Evolutionary conservation across 2,888 invertebrate genomes (phyloP).

Genomic region (Troides oblongomaculatus): DNA sequence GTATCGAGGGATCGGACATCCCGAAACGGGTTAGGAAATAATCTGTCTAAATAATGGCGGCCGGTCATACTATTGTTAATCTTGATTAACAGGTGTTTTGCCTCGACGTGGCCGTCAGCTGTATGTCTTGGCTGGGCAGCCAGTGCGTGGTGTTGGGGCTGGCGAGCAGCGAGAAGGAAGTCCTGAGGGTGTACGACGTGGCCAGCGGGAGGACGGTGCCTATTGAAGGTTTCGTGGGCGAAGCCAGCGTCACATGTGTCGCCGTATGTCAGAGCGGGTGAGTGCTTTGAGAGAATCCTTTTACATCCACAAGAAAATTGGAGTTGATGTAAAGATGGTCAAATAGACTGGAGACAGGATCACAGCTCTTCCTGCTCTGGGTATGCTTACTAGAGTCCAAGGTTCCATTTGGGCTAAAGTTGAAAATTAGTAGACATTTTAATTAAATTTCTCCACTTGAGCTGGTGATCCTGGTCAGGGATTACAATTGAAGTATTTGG

Average conservation of each 20-base stretch:
- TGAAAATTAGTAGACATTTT: too few species aligned
- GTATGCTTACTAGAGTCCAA: too few species aligned
- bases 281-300: conserved; percentile 30
- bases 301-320: not conserved
- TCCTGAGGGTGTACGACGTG: conserved; percentile 49
- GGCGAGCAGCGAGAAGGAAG: conserved; percentile 35
- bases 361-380: too few species aligned
- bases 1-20: conserved; percentile 35
- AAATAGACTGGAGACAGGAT: too few species aligned
- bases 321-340: not conserved
- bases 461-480: too few species aligned
- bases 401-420: too few species aligned
- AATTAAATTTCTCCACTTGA: too few species aligned
- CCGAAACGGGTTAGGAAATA: too few species aligned
- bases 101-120: conserved; percentile 52
- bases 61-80: too few species aligned
- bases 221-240: conserved; percentile 46
- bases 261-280: conserved; percentile 55
- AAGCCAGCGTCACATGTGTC: conserved; percentile 44
- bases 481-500: too few species aligned
- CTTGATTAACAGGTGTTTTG: conserved; percentile 48
- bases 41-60: too few species aligned
- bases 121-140: conserved; percentile 56
- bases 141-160: conserved; percentile 53
- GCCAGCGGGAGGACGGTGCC: conserved; percentile 46